phyloP scores from a whole-genome alignment of 2,113 vertebrate species.

The Haemorhous mexicanus region DNA sequence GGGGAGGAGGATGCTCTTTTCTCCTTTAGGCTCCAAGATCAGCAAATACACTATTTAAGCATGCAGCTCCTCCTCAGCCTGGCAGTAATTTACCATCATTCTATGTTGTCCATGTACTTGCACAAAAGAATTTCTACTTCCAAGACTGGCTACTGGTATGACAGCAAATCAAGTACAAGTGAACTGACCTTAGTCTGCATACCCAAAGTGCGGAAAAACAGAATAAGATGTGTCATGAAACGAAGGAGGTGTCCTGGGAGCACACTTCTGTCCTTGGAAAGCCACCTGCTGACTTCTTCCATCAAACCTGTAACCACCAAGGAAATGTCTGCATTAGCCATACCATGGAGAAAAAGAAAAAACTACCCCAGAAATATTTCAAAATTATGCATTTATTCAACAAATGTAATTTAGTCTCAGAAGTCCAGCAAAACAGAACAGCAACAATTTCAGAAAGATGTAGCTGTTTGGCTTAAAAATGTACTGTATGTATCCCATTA shows the following conservation, averaged over 20 bases:
- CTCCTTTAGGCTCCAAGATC: background rate
- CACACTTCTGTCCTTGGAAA: constrained; percentile 74
- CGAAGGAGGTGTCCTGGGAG: constrained; percentile 91
- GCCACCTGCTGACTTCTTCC: constrained; percentile 92
- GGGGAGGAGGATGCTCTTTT: background rate
- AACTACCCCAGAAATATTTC: background rate
- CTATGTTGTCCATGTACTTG: background rate
- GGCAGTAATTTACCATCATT: background rate
- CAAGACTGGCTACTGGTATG: background rate
- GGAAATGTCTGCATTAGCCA: background rate
- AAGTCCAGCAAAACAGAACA: background rate
- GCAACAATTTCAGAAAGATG: background rate
- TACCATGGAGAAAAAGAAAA: background rate
- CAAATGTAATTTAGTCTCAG: background rate
- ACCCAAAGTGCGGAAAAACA: constrained; percentile 91
- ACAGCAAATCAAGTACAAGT: background rate
- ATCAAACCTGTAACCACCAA: constrained; percentile 79
- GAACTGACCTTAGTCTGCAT: constrained; percentile 86
- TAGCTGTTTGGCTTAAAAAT: background rate
- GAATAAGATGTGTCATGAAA: constrained; percentile 91
- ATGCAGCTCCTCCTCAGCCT: background rate
- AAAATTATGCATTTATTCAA: background rate
- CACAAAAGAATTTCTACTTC: background rate
- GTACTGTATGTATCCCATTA: background rate
- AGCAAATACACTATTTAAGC: background rate